Evolutionary conservation across 2,797 vertebrate genomes (phyloP).

Genomic region (Diceros bicornis): DNA sequence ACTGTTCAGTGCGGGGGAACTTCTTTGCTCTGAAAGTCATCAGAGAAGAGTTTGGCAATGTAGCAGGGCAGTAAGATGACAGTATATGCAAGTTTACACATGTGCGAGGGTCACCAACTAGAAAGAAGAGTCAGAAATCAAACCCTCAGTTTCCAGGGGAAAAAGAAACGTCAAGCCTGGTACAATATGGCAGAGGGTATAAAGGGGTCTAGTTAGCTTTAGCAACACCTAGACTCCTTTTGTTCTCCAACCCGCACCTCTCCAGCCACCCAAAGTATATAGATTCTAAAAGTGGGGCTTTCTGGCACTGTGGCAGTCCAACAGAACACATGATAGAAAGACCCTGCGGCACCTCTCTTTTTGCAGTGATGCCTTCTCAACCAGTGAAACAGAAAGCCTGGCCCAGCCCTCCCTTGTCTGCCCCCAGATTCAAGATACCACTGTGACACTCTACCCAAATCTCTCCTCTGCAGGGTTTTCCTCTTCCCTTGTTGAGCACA

Average conservation of each 20-base stretch:
- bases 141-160: neutral
- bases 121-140: neutral
- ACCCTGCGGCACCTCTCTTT: neutral
- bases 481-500: slow-evolving; percentile 97
- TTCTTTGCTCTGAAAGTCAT: slow-evolving; percentile 8
- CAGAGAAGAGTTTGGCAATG: neutral
- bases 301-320: neutral
- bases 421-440: neutral
- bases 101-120: neutral
- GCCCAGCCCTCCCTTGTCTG: neutral
- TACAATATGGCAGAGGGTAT: neutral
- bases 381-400: accelerated
- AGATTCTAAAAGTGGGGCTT: neutral
- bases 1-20: neutral
- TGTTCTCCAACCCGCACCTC: neutral
- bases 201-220: neutral
- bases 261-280: neutral
- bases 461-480: slow-evolving; percentile 98
- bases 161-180: neutral
- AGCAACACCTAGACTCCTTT: neutral
- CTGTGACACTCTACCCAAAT: slow-evolving; percentile 92
- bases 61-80: neutral
- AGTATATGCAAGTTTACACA: neutral
- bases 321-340: neutral
- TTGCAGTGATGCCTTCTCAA: neutral